These are phyloP conservation scores for Ctenopoma kingsleyae DNA, from an alignment of 2,797 vertebrate species.

Conservation along the genomic window DNA sequence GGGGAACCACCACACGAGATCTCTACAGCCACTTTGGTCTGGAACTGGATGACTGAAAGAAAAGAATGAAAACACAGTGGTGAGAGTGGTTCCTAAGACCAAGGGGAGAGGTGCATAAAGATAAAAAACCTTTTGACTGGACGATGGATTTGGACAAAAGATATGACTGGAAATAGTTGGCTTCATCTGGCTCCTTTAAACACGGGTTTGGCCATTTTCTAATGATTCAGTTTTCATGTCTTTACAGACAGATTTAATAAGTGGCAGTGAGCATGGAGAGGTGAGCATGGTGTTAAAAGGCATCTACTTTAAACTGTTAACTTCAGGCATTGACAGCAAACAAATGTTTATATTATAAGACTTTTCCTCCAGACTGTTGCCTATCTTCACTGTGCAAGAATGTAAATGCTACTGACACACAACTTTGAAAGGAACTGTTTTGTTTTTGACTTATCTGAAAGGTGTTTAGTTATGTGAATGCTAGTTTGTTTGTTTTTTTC, in stretches of 20 bases:
- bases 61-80: slow-evolving; percentile 18
- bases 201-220: not conserved
- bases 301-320: slow-evolving; percentile 2
- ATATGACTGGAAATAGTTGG: slow-evolving; percentile 4
- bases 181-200: not conserved
- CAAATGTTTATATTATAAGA: not conserved
- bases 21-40: slow-evolving; percentile 92
- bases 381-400: not conserved
- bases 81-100: not conserved
- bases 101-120: not conserved
- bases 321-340: not conserved
- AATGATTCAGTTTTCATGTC: not conserved
- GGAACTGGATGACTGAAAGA: slow-evolving; percentile 89
- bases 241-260: not conserved
- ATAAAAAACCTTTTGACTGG: not conserved
- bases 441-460: slow-evolving; percentile 17
- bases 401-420: not conserved
- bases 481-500: not conserved
- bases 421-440: slow-evolving; percentile 1
- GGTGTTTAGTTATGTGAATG: not conserved
- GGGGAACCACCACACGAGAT: slow-evolving; percentile 92
- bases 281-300: not conserved
- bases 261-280: not conserved
- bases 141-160: slow-evolving; percentile 10
- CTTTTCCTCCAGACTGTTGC: not conserved